Evolutionary conservation across 1,140 invertebrate species (phyloP).

Genomic region (Tribolium castaneum): DNA sequence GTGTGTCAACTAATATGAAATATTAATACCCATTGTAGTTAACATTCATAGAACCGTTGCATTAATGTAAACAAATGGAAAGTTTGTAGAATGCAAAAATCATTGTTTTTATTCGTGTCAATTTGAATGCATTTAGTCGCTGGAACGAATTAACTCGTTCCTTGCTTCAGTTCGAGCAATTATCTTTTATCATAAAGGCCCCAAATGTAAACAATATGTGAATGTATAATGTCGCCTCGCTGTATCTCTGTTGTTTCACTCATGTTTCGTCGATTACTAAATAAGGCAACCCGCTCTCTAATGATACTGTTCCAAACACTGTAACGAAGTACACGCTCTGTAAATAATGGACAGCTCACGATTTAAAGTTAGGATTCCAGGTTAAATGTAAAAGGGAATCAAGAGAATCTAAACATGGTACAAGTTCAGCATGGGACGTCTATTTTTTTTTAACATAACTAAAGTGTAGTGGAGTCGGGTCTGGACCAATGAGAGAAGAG

Average conservation of each 20-base stretch:
- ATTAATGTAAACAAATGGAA: background rate
- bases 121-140: too few relatives aligned
- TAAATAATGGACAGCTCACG: slow-evolving; percentile 54
- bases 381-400: slow-evolving; percentile 38
- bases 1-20: slow-evolving; percentile 20
- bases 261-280: background rate
- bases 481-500: slow-evolving; percentile 55
- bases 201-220: background rate
- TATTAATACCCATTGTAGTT: slow-evolving; percentile 23
- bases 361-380: slow-evolving; percentile 53
- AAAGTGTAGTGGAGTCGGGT: slow-evolving; percentile 26
- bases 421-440: slow-evolving; percentile 43
- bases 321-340: slow-evolving; percentile 48
- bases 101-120: too few relatives aligned
- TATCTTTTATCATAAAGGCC: too few relatives aligned
- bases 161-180: too few relatives aligned
- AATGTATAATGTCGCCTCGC: background rate
- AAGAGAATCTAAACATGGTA: slow-evolving; percentile 53
- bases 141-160: too few relatives aligned
- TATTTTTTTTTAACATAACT: slow-evolving; percentile 46
- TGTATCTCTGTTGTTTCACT: background rate
- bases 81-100: background rate
- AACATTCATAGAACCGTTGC: background rate
- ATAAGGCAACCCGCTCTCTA: slow-evolving; percentile 38
- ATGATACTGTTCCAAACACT: slow-evolving; percentile 37